Base-by-base conservation (phyloP, 2,888 invertebrate genomes). In the Drosophila falleni region DNA sequence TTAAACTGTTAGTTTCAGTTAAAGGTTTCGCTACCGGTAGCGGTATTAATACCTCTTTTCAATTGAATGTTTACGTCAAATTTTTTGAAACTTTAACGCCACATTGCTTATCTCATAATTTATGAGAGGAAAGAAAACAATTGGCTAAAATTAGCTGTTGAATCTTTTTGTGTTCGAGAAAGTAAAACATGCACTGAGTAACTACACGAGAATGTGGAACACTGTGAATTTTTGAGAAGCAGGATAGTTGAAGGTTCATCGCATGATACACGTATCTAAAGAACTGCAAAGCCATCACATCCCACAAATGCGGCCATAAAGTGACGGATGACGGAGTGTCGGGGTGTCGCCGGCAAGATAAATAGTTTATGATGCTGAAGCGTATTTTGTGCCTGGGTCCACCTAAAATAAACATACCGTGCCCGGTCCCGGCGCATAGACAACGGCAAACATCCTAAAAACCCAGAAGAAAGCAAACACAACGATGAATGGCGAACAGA, bases 401-500 rank as follows among this genome's bases (percentile, higher is more conserved):
- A 72, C 39, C 70, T 50, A 77, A 74, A 80, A 66, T 61, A 74
- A 71, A 64, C 63, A 56, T 42, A 69, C 54, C 64, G 29, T 19
- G 46, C 16, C 16, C 46, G 47, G 51, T 13, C n/a, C 62, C 23
- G 37, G 51, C 16, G 46, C 73, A 71, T 47, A 67, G 70, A 71
- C 78, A 74, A 63, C 54, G 56, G 66, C 81, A 77, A 74, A 71
- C 74, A 81, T 74, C 74, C 81, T 59, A 78, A 74, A 74, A 70
- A 53, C 46, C 69, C 47, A 41, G 35, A 76, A 37, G 64, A 73
- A 70, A 61, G 50, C 53, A 80, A 55, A 65, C 44, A 56, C 23
- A 46, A 8, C 44, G 51, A 63, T 81, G 65, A 81, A 68, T 70
- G 60, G 66, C 29, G 50, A 29, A 54, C 29, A 55, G 54, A 78